Evolutionary conservation across 2,888 invertebrate species (phyloP).

Genomic region (Leptopilina syphax): DNA sequence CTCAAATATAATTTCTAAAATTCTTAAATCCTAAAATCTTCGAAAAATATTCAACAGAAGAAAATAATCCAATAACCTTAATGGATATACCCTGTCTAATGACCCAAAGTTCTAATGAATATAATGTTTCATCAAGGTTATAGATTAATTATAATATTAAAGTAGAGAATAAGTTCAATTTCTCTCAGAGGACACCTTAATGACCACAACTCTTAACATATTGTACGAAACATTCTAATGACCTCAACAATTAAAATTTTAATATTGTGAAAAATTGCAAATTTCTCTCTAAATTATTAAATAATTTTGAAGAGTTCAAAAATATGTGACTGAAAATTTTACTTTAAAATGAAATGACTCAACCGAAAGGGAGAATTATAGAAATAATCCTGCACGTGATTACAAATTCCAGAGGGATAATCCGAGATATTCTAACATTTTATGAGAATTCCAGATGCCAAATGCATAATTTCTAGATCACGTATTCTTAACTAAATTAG

Average conservation of each 20-base stretch:
- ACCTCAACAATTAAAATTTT: too few relatives aligned
- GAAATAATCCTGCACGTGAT: slow-evolving; percentile 14
- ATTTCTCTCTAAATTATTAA: too few relatives aligned
- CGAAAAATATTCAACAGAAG: too few relatives aligned
- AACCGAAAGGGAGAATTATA: slow-evolving; percentile 4
- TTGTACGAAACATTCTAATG: neutral
- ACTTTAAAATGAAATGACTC: neutral
- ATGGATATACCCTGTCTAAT: too few relatives aligned
- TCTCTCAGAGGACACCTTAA: neutral
- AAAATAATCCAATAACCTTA: too few relatives aligned
- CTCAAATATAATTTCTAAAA: too few relatives aligned
- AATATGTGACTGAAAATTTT: neutral
- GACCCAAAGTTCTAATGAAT: too few relatives aligned
- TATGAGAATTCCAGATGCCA: slow-evolving; percentile 28
- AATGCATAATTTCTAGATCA: slow-evolving; percentile 27
- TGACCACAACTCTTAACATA: neutral
- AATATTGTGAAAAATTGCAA: too few relatives aligned
- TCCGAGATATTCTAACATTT: slow-evolving; percentile 24
- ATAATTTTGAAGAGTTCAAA: neutral
- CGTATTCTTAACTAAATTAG: slow-evolving; percentile 22
- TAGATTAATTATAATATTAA: neutral
- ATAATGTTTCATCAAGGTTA: neutral
- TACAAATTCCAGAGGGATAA: slow-evolving; percentile 31
- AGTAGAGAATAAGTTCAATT: slow-evolving; percentile 1
- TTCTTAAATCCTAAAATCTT: too few relatives aligned